phyloP scores from a whole-genome alignment of 2,113 vertebrate species.

The Perca schrenkii region DNA sequence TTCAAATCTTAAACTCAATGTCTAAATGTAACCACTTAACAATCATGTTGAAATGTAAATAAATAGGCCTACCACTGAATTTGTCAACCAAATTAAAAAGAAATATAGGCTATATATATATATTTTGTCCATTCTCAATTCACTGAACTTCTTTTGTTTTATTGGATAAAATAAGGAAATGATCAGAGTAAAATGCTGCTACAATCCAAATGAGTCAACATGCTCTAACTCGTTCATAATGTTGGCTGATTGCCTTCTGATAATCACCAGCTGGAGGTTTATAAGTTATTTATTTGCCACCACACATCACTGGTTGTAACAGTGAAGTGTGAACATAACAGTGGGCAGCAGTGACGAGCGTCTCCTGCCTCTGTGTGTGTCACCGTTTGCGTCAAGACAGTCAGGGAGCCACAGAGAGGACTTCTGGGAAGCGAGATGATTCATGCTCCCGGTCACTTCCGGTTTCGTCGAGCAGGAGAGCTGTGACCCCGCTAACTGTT shows the following conservation, averaged over 20 bases:
- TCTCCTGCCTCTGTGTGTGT: constrained; percentile 59
- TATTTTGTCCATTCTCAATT: not conserved
- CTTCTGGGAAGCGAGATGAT: not conserved
- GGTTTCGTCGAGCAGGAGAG: not conserved
- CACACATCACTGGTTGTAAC: constrained; percentile 30
- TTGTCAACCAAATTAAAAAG: not conserved
- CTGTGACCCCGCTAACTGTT: not conserved
- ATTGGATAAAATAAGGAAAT: not conserved
- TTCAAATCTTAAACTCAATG: not conserved
- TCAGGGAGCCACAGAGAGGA: constrained; percentile 41
- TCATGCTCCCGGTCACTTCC: rapidly evolving
- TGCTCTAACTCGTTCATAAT: not conserved
- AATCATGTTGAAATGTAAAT: not conserved
- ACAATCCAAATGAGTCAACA: not conserved
- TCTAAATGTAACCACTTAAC: not conserved
- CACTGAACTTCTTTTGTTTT: not conserved
- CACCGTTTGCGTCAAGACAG: constrained; percentile 73
- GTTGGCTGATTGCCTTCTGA: not conserved
- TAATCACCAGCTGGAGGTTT: constrained; percentile 33
- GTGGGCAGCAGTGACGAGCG: constrained; percentile 45
- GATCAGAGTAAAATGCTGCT: not conserved
- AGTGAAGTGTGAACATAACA: constrained; percentile 36
- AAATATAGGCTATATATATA: too few relatives aligned
- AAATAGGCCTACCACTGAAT: not conserved
- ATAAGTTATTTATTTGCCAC: constrained; percentile 49